Percentiles rank a stretch among this genome's conserved stretches.
Evolutionary conservation across 2,113 vertebrate genomes (phyloP).

Genomic region (Oreamnos americanus): DNA sequence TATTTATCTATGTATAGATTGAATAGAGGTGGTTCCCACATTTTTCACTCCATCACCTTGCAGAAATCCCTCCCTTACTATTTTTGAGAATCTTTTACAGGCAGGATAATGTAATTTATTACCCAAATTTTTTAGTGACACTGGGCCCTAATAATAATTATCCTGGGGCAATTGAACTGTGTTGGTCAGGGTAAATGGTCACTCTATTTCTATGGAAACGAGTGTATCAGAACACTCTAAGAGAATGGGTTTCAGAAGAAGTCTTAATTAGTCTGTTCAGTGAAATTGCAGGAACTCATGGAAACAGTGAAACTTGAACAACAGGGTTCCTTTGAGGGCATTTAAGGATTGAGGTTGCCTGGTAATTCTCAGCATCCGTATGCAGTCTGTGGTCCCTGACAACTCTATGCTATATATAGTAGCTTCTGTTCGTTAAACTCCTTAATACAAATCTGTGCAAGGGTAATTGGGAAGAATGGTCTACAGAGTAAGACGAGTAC

Average conservation of each 20-base stretch:
- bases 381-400: background rate
- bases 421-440: conserved; percentile 58
- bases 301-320: background rate
- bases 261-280: background rate
- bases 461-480: conserved; percentile 37
- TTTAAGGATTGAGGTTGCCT: background rate
- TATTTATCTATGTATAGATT: background rate
- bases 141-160: background rate
- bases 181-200: background rate
- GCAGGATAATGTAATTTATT: background rate
- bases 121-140: background rate
- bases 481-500: background rate
- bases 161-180: background rate
- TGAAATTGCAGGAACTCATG: background rate
- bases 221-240: background rate
- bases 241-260: background rate
- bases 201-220: background rate
- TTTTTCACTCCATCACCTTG: background rate
- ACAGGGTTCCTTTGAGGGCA: background rate
- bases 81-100: background rate
- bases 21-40: too few species aligned
- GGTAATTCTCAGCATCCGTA: background rate
- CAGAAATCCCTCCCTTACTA: background rate
- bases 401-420: conserved; percentile 12
- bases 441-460: conserved; percentile 40